Evolutionary conservation across 2,888 invertebrate genomes (phyloP), one percentile per base, ranked within the genome.

Genomic region (Dysmachus trigonus): DNA sequence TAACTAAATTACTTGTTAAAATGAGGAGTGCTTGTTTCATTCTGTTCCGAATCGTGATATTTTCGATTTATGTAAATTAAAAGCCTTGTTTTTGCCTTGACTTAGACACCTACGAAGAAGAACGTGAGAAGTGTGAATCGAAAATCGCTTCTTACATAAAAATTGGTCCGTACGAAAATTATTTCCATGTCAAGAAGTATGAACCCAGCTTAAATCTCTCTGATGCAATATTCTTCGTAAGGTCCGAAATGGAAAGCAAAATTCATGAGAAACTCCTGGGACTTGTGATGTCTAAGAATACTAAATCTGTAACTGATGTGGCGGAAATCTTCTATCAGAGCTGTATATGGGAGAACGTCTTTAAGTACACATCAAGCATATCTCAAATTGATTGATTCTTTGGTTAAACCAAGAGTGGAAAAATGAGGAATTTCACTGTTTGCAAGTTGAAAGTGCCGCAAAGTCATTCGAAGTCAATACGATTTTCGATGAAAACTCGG

Each of bases 121-220:
- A 73, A 73, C 33, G 73, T n/a, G 31, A 33, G 15, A 31, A n/a
- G n/a, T 73, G 33, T 73, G 73, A 5, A n/a, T 33, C 31, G 1
- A 4, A n/a, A 53, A 85, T 85, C 35, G n/a, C 38, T 3, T 85
- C 85, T 10, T 77, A 85, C 30, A 85, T 85, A 51, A 47, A 85
- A 22, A 51, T 15, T 2, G 53, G 13, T 76, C 22, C 85, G 31
- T 85, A 76, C 30, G 85, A 76, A 10, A 85, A 85, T 77, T 85
- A 35, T 33, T 85, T 85, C 30, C 38, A 51, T 1, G 51, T 74
- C 15, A 74, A 81, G 33, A 81, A 53, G 33, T 51, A 79, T 15
- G 62, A 79, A 8, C 27, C 47, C 6, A n/a, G 30, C 1, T 31
- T 47, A 27, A 51, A 51, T 2, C 13, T 51, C 0, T 79, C 51